Evolutionary conservation across 2,888 invertebrate genomes (phyloP).

Genomic region (Acleris emargana): DNA sequence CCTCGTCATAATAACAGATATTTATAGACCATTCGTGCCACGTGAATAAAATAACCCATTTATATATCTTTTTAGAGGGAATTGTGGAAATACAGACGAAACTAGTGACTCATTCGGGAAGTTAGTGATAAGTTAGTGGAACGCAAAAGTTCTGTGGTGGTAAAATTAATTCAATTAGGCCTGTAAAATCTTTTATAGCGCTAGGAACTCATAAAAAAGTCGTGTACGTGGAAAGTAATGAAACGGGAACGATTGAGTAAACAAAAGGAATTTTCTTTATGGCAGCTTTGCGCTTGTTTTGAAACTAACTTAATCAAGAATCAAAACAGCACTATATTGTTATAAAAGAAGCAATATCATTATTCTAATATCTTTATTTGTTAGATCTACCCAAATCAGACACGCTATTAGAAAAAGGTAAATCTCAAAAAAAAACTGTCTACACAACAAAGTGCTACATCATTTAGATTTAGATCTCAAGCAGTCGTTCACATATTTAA

Average conservation of each 20-base stretch:
- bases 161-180: slow-evolving; percentile 29
- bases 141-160: slow-evolving; percentile 20
- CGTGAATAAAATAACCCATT: slow-evolving; percentile 39
- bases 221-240: neutral
- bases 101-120: slow-evolving; percentile 8
- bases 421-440: too few species aligned
- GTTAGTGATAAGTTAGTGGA: slow-evolving; percentile 11
- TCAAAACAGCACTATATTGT: neutral
- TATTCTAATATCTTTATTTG: too few species aligned
- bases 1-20: slow-evolving; percentile 50
- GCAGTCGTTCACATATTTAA: too few species aligned
- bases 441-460: too few species aligned
- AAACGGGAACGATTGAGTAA: slow-evolving; percentile 1
- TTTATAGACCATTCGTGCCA: slow-evolving; percentile 50
- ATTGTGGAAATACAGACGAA: slow-evolving; percentile 27
- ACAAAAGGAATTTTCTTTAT: neutral
- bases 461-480: too few species aligned
- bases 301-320: neutral
- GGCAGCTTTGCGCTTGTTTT: neutral
- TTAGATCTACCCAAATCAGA: too few species aligned
- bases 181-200: slow-evolving; percentile 24
- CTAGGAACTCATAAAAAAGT: slow-evolving; percentile 20
- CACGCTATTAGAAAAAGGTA: too few species aligned
- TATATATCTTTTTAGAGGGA: slow-evolving; percentile 24
- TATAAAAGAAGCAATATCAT: too few species aligned